Base-by-base conservation (phyloP, 2,888 invertebrate species). In the Mantis religiosa region DNA sequence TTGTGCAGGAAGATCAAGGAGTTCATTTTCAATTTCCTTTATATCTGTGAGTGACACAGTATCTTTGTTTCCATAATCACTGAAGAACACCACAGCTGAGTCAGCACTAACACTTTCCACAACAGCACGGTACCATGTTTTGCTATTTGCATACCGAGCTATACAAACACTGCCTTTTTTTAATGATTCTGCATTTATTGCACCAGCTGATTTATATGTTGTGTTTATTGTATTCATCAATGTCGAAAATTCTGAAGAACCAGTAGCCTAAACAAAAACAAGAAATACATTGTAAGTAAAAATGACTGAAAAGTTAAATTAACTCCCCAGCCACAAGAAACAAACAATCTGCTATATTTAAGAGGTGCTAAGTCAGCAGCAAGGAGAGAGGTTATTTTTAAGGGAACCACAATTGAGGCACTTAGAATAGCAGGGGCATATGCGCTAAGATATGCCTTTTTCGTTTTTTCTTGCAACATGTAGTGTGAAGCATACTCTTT, bases 71-170 rank as follows among this genome's bases (percentile, higher is more conserved):
- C 92, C 92, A 89, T 91, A 92, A 90, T 92, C 92, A 12, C 91
- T 90, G 88, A 91, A 92, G 6, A 88, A 81, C 25, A 92, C 91
- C 20, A 89, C 83, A 12, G 90, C 91, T 12, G 88, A 82, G 82
- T 28, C 12, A 27, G 89, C 89, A 41, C 84, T 85, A 12, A 88
- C 87, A 15, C 87, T 89, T 27, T 89, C 85, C 20, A 91, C 89
- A 7, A 89, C 85, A 28, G 91, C 92, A 83, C 92, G 90, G 88
- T 92, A 92, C 91, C 91, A 91, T 12, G 83, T 71, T 27, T 88
- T 89, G 87, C 91, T 91, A 28, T 90, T 91, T 83, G 92, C 91
- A 71, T 92, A 93, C 83, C 92, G 92, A 84, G 93, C 92, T 14
- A 93, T 89, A 83, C 93, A 93, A n/a, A 91, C 91, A 3, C 87